phyloP scores from a whole-genome alignment of 2,888 invertebrate genomes.

The Labia minor region DNA sequence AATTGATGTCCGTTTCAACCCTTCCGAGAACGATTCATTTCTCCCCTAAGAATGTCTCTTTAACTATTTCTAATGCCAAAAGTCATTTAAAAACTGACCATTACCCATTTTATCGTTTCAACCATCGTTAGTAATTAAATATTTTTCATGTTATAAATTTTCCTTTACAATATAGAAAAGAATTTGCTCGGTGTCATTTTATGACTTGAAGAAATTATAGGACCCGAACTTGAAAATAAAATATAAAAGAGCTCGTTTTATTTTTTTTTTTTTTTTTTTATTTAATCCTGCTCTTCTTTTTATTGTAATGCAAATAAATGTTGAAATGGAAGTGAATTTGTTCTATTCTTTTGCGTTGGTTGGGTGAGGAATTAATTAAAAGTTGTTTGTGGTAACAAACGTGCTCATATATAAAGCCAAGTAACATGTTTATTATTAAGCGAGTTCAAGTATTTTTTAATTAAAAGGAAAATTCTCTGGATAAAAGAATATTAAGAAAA shows the following conservation, averaged over 20 bases:
- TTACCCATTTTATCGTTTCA: neutral
- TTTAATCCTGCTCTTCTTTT: neutral
- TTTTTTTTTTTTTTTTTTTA: too few relatives aligned
- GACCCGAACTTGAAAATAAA: neutral
- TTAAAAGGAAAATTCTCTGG: too few relatives aligned
- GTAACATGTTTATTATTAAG: too few relatives aligned
- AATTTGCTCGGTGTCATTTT: neutral
- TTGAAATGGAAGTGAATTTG: too few relatives aligned
- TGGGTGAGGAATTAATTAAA: too few relatives aligned
- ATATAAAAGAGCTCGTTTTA: neutral
- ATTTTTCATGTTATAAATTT: slow-evolving; percentile 7
- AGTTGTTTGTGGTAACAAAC: too few relatives aligned
- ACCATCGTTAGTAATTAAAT: neutral
- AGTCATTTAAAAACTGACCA: neutral
- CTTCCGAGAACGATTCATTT: neutral
- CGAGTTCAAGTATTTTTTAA: too few relatives aligned
- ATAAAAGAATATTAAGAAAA: too few relatives aligned
- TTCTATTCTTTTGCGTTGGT: too few relatives aligned
- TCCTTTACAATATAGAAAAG: neutral
- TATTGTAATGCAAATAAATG: neutral
- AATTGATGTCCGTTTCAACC: neutral
- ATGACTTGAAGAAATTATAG: neutral
- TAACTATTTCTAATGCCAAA: neutral
- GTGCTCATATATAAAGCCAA: too few relatives aligned
- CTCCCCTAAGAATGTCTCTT: neutral